Conservation (phyloP, 2,113 vertebrate species). For the Chitala chitala region DNA sequence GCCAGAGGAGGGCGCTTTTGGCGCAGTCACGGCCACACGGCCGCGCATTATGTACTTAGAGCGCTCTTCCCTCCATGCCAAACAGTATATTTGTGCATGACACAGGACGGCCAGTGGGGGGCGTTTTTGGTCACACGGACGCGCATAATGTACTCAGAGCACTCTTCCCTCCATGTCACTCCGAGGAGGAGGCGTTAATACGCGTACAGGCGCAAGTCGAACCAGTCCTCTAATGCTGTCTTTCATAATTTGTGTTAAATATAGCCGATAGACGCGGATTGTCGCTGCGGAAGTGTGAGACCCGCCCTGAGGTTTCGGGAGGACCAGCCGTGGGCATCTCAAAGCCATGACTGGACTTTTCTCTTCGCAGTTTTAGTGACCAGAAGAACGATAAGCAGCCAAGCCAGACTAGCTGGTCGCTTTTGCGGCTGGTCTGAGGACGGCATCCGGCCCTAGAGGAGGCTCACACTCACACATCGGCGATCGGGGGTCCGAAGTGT, state of each 20-base stretch:
- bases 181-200: constrained; percentile 50
- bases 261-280: background rate
- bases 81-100: background rate
- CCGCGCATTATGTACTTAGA: no score
- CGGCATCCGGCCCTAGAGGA: constrained; percentile 56
- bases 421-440: constrained; percentile 51
- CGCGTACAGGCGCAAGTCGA: constrained; percentile 31
- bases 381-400: background rate
- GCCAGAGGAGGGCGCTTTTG: background rate
- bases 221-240: constrained; percentile 27
- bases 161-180: constrained; percentile 35
- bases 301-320: background rate
- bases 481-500: constrained; percentile 46
- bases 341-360: constrained; percentile 7
- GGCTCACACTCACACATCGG: no score
- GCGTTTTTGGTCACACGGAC: constrained; percentile 7
- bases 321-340: background rate
- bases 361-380: constrained; percentile 12
- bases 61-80: background rate
- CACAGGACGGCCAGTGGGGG: background rate
- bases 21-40: constrained; percentile 19
- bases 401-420: constrained; percentile 8
- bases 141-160: constrained; percentile 20
- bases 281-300: background rate
- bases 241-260: constrained; percentile 21